Evolutionary conservation across 2,888 invertebrate genomes (phyloP), one percentile per base, ranked within the genome.

Genomic region (Andricus curvator): DNA sequence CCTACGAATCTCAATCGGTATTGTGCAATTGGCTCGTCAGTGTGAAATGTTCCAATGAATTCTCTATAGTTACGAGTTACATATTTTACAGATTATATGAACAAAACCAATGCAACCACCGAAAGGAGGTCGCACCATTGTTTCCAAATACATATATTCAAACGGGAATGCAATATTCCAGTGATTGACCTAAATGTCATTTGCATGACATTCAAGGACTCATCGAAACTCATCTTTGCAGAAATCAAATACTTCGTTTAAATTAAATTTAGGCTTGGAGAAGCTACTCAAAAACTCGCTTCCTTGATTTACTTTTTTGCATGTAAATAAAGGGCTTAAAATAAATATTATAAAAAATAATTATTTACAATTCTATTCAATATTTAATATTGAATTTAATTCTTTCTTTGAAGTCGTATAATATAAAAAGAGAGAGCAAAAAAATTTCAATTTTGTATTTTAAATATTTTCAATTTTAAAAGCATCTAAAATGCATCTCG

Each of bases 11-110:
- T 56, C 33, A 85, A 85, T 88, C 81, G 89, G 89, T 91, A 92
- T 92, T 92, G 92, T 92, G 92, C 92, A 91, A 88, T 88, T 91
- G 92, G 92, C 90, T 92, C 90, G 88, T 88, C 80, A 82, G 83
- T 83, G 82, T 81, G 83, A 85, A 85, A 68, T 76, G 67, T 80
- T 81, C 70, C 65, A 81, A 33, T 81, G 74, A 82, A 82, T 82
- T 81, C 78, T 65, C 80, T 66, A 79, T 74, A 66, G 22, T 74
- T 37, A 64, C 74, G 79, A 74, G 65, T 79, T 48, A 68, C 48
- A 68, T 68, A 68, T 22, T 81, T 67, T 22, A 62, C n/a, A 74
- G 4, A 64, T 48, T 68, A 56, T 60, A 37, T 17, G 8, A 37
- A 66, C 33, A 79, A 70, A 80, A 78, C 51, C 67, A 77, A 80